Evolutionary conservation across 1,140 invertebrate genomes (phyloP).

Genomic region (Danaus melanippus): DNA sequence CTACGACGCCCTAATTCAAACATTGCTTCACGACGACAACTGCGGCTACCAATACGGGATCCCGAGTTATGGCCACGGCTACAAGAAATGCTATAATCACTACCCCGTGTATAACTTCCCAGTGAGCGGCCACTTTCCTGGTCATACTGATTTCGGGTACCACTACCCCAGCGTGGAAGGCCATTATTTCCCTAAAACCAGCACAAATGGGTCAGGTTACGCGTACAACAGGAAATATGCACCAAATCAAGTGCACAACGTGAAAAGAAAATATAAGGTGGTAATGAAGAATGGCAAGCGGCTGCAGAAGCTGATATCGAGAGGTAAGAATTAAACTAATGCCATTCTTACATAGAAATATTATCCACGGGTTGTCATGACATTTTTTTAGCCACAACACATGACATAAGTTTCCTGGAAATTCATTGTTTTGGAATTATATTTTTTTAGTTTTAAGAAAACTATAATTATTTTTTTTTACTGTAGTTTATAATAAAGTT

Average conservation of each 20-base stretch:
- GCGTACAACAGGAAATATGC: slow-evolving; percentile 36
- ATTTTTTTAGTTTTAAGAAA: too few relatives aligned
- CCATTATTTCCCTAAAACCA: too few relatives aligned
- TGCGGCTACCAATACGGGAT: slow-evolving; percentile 21
- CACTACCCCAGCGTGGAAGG: too few relatives aligned
- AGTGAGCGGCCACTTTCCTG: slow-evolving; percentile 1
- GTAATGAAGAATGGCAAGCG: slow-evolving; percentile 41
- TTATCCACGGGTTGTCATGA: too few relatives aligned
- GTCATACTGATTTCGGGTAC: slow-evolving; percentile 1
- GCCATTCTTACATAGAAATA: too few relatives aligned
- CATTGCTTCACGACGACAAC: slow-evolving; percentile 28
- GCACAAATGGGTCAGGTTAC: slow-evolving; percentile 14
- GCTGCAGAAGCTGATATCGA: slow-evolving; percentile 27
- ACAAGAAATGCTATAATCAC: not conserved
- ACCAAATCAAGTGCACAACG: slow-evolving; percentile 36
- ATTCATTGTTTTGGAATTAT: too few relatives aligned
- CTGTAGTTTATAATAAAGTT: too few relatives aligned
- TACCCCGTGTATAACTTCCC: not conserved
- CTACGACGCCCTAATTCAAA: slow-evolving; percentile 45
- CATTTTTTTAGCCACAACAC: too few relatives aligned
- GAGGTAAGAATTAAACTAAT: too few relatives aligned
- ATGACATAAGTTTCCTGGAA: too few relatives aligned
- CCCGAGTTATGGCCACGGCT: slow-evolving; percentile 7
- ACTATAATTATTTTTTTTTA: too few relatives aligned
- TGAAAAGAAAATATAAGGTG: slow-evolving; percentile 45